Evolutionary conservation across 2,888 invertebrate species (phyloP).

Genomic region (Ptychoptera albimana): DNA sequence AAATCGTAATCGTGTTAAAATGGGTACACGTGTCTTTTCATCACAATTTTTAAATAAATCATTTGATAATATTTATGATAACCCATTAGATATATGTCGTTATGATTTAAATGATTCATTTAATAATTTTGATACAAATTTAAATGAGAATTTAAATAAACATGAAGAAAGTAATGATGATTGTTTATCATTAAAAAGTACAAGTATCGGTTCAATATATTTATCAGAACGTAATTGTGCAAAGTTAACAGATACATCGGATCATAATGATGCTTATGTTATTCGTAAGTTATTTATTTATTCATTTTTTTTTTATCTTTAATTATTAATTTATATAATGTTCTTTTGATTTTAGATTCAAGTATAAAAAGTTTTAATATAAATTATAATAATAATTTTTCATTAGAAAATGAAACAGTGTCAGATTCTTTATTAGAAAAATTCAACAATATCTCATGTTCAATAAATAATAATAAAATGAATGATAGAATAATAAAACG

Average conservation of each 20-base stretch:
- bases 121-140: constrained; percentile 2
- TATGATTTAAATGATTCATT: constrained; percentile 7
- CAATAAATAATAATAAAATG: constrained; percentile 3
- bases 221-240: constrained; percentile 4
- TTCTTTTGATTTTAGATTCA: constrained; percentile 9
- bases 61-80: constrained; percentile 13
- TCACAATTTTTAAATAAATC: constrained; percentile 14
- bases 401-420: constrained; percentile 31
- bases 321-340: neutral
- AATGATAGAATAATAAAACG: constrained; percentile 12
- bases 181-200: constrained; percentile 8
- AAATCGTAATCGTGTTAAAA: constrained; percentile 51
- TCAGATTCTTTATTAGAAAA: constrained; percentile 54
- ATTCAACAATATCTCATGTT: constrained; percentile 51
- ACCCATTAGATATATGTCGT: constrained; percentile 7
- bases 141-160: neutral
- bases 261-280: constrained; percentile 10
- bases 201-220: constrained; percentile 10
- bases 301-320: neutral
- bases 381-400: constrained; percentile 14
- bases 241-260: constrained; percentile 5
- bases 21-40: constrained; percentile 52
- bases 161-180: constrained; percentile 2
- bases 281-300: constrained; percentile 11
- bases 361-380: constrained; percentile 10